Conservation (phyloP, 1,140 invertebrate genomes). For the Drosophila albomicans region DNA sequence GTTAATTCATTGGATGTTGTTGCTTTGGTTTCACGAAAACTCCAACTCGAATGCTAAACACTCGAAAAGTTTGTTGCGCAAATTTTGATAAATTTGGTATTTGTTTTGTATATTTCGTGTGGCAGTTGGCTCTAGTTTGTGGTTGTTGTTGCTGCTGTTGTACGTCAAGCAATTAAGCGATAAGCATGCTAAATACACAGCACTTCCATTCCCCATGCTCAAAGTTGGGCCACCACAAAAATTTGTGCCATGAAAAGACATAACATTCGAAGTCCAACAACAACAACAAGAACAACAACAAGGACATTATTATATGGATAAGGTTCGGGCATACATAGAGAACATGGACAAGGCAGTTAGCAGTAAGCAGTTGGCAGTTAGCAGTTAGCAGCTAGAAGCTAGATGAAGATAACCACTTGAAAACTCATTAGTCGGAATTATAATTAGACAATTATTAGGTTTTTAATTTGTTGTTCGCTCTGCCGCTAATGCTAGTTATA, state of each 20-base stretch:
- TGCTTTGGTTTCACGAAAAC: not conserved
- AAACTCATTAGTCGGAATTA: constrained; percentile 80
- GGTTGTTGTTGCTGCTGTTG: constrained; percentile 47
- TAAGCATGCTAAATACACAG: constrained; percentile 71
- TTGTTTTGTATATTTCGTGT: constrained; percentile 37
- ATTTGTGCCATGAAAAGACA: constrained; percentile 54
- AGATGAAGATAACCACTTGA: constrained; percentile 76
- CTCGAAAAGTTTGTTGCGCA: constrained; percentile 34
- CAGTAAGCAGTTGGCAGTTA: not conserved
- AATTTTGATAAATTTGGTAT: constrained; percentile 52
- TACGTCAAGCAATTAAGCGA: constrained; percentile 75
- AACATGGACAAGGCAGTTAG: constrained; percentile 10
- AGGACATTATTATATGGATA: constrained; percentile 12
- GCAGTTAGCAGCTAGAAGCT: not conserved
- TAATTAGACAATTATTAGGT: constrained; percentile 79
- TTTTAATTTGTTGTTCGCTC: constrained; percentile 59
- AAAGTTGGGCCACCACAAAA: constrained; percentile 40
- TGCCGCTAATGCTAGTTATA: constrained; percentile 18
- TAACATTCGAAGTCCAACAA: constrained; percentile 42
- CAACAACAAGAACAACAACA: constrained; percentile 9
- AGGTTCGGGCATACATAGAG: not conserved
- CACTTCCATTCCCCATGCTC: not conserved
- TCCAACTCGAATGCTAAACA: constrained; percentile 24
- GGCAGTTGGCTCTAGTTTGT: constrained; percentile 22
- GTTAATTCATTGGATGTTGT: constrained; percentile 18